Base-by-base conservation (phyloP, 1,140 invertebrate species). In the Wasmannia auropunctata region DNA sequence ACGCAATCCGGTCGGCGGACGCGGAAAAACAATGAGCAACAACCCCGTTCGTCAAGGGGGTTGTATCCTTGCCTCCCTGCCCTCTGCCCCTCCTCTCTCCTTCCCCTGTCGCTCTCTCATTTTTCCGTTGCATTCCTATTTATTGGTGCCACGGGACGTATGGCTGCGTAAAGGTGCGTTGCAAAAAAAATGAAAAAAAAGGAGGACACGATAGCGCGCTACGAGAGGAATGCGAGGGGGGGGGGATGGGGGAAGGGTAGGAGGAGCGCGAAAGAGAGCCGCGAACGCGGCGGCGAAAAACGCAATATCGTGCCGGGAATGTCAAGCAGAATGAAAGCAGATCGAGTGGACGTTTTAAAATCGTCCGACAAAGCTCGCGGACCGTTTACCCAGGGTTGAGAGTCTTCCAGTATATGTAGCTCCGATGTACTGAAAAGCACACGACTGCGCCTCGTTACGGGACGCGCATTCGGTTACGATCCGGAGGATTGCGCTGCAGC, bases 11-110 rank as follows among this genome's bases (percentile, higher is more conserved):
- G 49, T 80, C 49, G 25, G 37, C 19, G 25, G n/a, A 54, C 31
- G 16, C 46, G 8, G 34, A 87, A 90, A 90, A 90, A 90, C 86
- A 87, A 87, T 87, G 88, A 90, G 72, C 89, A 89, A 90, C n/a
- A n/a, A n/a, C n/a, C n/a, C 89, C 56, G 80, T 43, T 85, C 67
- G 75, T 85, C 75, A 40, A 56, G 56, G 62, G 49, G 70, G 46
- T 81, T 90, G 84, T 89, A 85, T 70, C 31, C 49, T 70, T 31
- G 40, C 19, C 8, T 22, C 1, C 1, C 16, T 25, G n/a, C 0
- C 40, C n/a, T 14, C 16, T 65, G 43, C 43, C 5, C 8, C 37
- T 0, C n/a, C 60, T 14, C 14, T 58, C 65, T 28, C 22, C 54
- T 46, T 54, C 7, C 7, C 31, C 25, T 34, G 19, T 25, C 22